Evolutionary conservation across 1,140 invertebrate genomes (phyloP), one percentile per base, ranked within the genome.

Genomic region (Diuraphis noxia): DNA sequence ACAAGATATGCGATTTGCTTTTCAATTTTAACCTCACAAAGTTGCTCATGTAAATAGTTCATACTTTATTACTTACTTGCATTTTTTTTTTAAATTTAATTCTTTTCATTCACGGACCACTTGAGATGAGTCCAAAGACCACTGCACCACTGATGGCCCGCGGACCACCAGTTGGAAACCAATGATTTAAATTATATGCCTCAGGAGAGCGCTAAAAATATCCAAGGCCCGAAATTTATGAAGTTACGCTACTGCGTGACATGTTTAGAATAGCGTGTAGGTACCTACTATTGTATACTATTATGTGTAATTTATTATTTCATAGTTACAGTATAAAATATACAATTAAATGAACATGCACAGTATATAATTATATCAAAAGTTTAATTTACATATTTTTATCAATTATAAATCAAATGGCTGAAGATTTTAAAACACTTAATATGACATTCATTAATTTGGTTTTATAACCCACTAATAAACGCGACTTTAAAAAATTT

Each of bases 1-100:
- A 91, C 89, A 77, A 93, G 92, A 92, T 93, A 93, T 89, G 92
- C 92, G 87, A 93, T 90, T 88, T 92, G 87, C 89, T 63, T 46
- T 84, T 84, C n/a, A 85, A 91, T 92, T 93, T 92, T 88, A 34
- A 43, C 88, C 82, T n/a, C n/a, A n/a, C n/a, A n/a, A n/a, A n/a
- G n/a, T n/a, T n/a, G n/a, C n/a, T n/a, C n/a, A n/a, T n/a, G n/a
- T n/a, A n/a, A n/a, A n/a, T n/a, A n/a, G n/a, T n/a, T n/a, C n/a
- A n/a, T n/a, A 43, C 91, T 4, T 40, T 49, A n/a, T n/a, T n/a
- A n/a, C n/a, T n/a, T n/a, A n/a, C n/a, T n/a, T n/a, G n/a, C n/a
- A n/a, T n/a, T n/a, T n/a, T n/a, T n/a, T n/a, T 82, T 82, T 82
- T 41, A 49, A 49, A 49, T 49, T 49, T 49, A 21, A 49, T 23